Base-by-base conservation (phyloP, 2,888 invertebrate genomes). In the Thecophora atra region DNA sequence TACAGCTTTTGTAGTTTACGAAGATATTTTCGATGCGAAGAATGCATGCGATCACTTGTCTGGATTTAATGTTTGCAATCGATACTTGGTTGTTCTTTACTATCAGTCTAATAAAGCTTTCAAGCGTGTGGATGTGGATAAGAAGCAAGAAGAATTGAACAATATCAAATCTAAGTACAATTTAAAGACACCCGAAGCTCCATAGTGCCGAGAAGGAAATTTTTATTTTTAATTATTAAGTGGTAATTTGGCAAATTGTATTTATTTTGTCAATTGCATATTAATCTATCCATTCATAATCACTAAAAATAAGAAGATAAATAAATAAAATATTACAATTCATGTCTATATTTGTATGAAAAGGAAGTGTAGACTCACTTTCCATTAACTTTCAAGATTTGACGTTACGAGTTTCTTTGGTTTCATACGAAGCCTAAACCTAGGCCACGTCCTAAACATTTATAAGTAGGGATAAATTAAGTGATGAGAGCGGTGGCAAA, bases 21-120 rank as follows among this genome's bases (percentile, higher is more conserved):
- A 99, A 88, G 99, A 99, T 84, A 99, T 99, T 81, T 99, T 99
- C 89, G 99, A 99, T 90, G 99, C 99, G 0, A 99, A 99, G 87
- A 99, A 99, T 89, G 99, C 99, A 4, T 99, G 99, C 87, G 99
- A 99, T 86, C 99, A 99, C 87, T 88, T 99, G 70, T 98, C 98
- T 71, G 99, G 99, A 11, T 99, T 99, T 87, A 99, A 99, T 86
- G 99, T 99, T 42, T 99, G 99, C 85, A 99, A 99, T 87, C 90
- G 99, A 80, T 99, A 99, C 85, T 89, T 99, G 47, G 99, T 99
- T n/a, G 99, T 99, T 1, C 88, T 99, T 8, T 99, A 99, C 87
- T 99, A 99, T 86, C 98, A 99, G 88, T 94, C 95, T 44, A 96
- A 94, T 82, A 96, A 96, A 88, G 97, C 97, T 65, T 98, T 98